phyloP scores from a whole-genome alignment of 2,888 invertebrate genomes.

The Sepiola atlantica region DNA sequence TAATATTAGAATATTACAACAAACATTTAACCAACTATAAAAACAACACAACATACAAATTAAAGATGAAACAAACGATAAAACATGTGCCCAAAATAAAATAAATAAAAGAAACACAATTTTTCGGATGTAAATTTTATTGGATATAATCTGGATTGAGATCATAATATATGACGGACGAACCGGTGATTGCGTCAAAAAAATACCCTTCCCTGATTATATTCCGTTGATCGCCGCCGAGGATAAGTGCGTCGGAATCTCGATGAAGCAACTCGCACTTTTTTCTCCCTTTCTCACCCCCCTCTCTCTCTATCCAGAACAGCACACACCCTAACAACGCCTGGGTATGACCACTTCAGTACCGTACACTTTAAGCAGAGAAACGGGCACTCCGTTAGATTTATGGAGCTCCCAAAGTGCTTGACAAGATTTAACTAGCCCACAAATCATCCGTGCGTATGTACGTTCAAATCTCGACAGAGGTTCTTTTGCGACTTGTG shows the following conservation, averaged over 20 bases:
- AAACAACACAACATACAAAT: not conserved
- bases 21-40: not conserved
- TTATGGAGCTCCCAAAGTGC: constrained; percentile 15
- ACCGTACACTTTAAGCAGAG: not conserved
- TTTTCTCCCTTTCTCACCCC: not conserved
- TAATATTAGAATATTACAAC: too few relatives aligned
- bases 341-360: not conserved
- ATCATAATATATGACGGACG: not conserved
- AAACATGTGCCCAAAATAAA: not conserved
- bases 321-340: not conserved
- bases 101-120: not conserved
- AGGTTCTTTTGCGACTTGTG: not conserved
- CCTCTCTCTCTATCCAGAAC: not conserved
- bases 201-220: not conserved
- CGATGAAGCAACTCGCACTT: not conserved
- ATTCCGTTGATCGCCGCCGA: not conserved
- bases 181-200: not conserved
- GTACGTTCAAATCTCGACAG: too few relatives aligned
- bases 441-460: not conserved
- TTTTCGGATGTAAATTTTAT: constrained; percentile 7
- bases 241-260: not conserved
- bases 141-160: not conserved
- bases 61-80: not conserved
- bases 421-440: not conserved
- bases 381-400: not conserved